Evolutionary conservation across 2,888 invertebrate species (phyloP).

Genomic region (Orgyia antiqua): DNA sequence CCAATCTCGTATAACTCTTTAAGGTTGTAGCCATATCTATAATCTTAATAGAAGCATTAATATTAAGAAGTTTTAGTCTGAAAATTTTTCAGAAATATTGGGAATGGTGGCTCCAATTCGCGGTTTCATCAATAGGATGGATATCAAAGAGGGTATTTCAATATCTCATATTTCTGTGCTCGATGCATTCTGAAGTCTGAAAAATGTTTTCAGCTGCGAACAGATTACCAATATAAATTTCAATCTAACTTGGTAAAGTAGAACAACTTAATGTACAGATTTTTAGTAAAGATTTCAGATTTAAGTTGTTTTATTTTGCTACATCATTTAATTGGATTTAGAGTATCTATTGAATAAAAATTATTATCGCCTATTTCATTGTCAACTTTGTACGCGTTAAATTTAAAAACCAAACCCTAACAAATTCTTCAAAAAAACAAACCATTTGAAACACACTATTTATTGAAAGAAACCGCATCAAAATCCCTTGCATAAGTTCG

Average conservation of each 20-base stretch:
- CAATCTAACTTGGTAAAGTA: slow-evolving; percentile 8
- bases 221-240: slow-evolving; percentile 27
- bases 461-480: no score
- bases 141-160: slow-evolving; percentile 36
- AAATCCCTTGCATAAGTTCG: no score
- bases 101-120: slow-evolving; percentile 28
- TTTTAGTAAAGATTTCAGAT: slow-evolving; percentile 1
- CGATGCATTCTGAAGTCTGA: slow-evolving; percentile 25
- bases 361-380: no score
- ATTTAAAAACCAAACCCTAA: no score
- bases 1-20: slow-evolving; percentile 6
- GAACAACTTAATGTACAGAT: slow-evolving; percentile 10
- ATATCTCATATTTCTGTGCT: slow-evolving; percentile 30
- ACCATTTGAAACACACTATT: no score
- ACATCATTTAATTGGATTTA: no score
- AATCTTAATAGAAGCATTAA: slow-evolving; percentile 36
- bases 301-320: no score
- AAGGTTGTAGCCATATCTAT: slow-evolving; percentile 12
- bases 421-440: no score
- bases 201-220: slow-evolving; percentile 31
- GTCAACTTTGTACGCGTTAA: no score
- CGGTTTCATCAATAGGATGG: slow-evolving; percentile 29
- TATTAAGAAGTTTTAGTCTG: slow-evolving; percentile 30
- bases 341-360: no score
- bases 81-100: slow-evolving; percentile 48